These are phyloP conservation scores for Nesometra sesokonis DNA, from an alignment of 35 echinoderm and acorn worm species.

Conservation along the genomic window DNA sequence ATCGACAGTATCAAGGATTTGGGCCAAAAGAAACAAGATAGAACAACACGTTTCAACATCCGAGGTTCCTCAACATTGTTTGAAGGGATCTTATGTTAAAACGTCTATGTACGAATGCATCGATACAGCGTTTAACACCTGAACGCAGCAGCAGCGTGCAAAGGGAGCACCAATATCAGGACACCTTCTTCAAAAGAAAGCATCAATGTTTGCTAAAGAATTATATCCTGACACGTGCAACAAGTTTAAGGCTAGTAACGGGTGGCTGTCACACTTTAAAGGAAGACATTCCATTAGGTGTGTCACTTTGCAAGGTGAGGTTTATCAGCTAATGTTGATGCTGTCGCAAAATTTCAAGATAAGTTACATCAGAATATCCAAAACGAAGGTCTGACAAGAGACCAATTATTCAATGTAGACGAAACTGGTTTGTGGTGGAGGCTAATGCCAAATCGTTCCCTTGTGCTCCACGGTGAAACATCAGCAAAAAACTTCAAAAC, in stretches of 20 bases:
- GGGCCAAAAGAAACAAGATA: not conserved
- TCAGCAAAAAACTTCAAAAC: not conserved
- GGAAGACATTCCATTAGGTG: too few relatives aligned
- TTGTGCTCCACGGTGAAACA: not conserved
- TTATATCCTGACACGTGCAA: too few relatives aligned
- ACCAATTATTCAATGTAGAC: slow-evolving; percentile 4
- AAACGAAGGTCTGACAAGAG: not conserved
- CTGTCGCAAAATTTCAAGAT: not conserved
- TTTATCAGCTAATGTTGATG: not conserved
- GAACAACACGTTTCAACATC: not conserved
- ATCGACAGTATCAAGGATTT: not conserved
- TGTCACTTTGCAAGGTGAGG: not conserved
- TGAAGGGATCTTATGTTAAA: not conserved
- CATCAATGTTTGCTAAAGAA: too few relatives aligned
- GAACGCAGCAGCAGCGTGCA: too few relatives aligned
- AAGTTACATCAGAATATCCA: not conserved
- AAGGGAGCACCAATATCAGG: too few relatives aligned
- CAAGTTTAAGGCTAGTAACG: too few relatives aligned
- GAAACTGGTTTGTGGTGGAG: slow-evolving; percentile 14
- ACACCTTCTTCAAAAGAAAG: too few relatives aligned
- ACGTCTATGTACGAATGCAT: too few relatives aligned
- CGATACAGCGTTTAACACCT: too few relatives aligned
- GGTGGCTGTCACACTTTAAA: too few relatives aligned
- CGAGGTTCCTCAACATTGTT: not conserved
- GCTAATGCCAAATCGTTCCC: not conserved